Percentiles rank a stretch among this genome's conserved stretches.
These are phyloP conservation scores for Belonocnema kinseyi DNA, from an alignment of 1,140 invertebrate species.

Conservation along the genomic window DNA sequence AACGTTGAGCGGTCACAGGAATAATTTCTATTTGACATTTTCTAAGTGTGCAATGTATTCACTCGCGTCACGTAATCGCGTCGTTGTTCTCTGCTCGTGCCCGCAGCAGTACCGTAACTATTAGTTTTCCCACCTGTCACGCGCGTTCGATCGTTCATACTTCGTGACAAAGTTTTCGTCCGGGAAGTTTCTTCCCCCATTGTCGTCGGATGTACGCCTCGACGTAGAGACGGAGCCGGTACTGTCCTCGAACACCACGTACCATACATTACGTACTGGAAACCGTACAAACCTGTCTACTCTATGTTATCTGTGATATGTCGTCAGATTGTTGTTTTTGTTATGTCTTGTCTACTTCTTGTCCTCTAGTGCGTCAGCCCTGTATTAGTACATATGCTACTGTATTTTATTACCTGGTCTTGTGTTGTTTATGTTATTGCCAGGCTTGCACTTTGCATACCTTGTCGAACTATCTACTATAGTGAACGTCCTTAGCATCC, in stretches of 20 bases:
- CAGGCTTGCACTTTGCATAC: conserved; percentile 71
- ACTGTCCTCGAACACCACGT: conserved; percentile 27
- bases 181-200: conserved; percentile 2
- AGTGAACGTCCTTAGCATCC: conserved; percentile 59
- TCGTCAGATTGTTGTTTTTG: conserved; percentile 70
- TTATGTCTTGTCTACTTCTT: conserved; percentile 70
- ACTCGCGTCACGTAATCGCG: conserved; percentile 13
- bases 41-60: conserved; percentile 21
- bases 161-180: conserved; percentile 27
- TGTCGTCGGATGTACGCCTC: conserved; percentile 28
- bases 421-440: conserved; percentile 68
- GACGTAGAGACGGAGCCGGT: conserved; percentile 5
- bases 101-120: conserved; percentile 19
- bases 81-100: conserved; percentile 26
- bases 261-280: conserved; percentile 20
- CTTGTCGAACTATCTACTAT: conserved; percentile 65
- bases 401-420: conserved; percentile 55
- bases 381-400: conserved; percentile 26
- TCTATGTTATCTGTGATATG: conserved; percentile 70
- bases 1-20: neutral
- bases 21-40: conserved; percentile 17
- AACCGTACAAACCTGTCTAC: conserved; percentile 27
- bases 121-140: conserved; percentile 25
- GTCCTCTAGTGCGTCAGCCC: conserved; percentile 61
- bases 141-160: conserved; percentile 23